A percentile compares a stretch with the other conserved stretches of the same genome.
phyloP scores from a whole-genome alignment of 2,888 invertebrate genomes.

The Ganaspis brasiliensis region DNA sequence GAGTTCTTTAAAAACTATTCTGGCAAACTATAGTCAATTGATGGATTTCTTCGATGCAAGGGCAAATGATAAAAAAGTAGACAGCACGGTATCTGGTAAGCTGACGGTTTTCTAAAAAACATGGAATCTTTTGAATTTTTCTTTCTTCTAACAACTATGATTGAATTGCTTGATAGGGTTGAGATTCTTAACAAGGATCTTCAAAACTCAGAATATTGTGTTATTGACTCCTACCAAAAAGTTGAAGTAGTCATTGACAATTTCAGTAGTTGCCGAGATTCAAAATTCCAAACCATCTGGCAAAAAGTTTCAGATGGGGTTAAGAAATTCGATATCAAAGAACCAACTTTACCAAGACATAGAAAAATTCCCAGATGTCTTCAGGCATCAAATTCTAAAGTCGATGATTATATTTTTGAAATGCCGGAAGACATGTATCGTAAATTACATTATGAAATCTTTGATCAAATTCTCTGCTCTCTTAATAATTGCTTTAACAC shows the following conservation, averaged over 20 bases:
- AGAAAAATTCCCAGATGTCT: constrained; percentile 26
- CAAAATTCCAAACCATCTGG: constrained; percentile 50
- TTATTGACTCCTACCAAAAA: constrained; percentile 48
- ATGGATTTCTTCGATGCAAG: not conserved
- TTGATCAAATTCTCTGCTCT: constrained; percentile 15
- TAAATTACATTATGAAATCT: constrained; percentile 34
- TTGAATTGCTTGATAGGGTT: not conserved
- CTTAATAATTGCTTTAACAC: too few relatives aligned
- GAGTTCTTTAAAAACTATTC: not conserved
- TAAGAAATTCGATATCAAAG: too few relatives aligned
- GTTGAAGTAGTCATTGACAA: constrained; percentile 43
- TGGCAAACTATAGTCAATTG: not conserved
- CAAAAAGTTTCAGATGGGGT: not conserved
- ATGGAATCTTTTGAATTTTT: constrained; percentile 46
- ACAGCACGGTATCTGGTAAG: constrained; percentile 39
- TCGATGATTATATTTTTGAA: constrained; percentile 14
- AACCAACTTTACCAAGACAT: constrained; percentile 10
- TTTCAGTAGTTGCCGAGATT: constrained; percentile 45
- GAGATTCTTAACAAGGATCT: constrained; percentile 45
- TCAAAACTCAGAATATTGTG: constrained; percentile 43
- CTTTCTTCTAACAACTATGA: constrained; percentile 27
- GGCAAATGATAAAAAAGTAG: constrained; percentile 55
- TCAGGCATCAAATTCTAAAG: not conserved
- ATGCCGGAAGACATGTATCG: constrained; percentile 32
- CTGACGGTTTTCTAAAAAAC: constrained; percentile 39